phyloP scores from a whole-genome alignment of 2,888 invertebrate species.

The Drosophila quinaria region DNA sequence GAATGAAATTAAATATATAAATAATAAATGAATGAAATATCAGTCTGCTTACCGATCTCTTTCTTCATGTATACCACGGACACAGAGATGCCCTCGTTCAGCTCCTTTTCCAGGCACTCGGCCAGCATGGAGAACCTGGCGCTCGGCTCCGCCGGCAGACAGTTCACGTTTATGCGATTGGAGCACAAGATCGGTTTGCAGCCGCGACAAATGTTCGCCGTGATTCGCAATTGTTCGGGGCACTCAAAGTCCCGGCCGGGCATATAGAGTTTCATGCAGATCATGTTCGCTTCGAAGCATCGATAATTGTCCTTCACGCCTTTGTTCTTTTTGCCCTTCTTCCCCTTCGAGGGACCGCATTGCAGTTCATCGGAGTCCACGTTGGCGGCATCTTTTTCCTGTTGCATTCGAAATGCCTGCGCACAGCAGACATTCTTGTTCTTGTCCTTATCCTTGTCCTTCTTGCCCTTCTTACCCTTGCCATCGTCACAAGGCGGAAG shows the following conservation, averaged over 20 bases:
- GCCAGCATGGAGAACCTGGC: conserved; percentile 43
- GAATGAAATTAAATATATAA: too few species aligned
- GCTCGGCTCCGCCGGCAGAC: conserved; percentile 42
- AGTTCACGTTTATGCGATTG: conserved; percentile 62
- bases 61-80: conserved; percentile 48
- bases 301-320: conserved; percentile 16
- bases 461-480: conserved; percentile 29
- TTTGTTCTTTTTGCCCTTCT: conserved; percentile 46
- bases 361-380: conserved; percentile 8
- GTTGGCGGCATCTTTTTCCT: conserved; percentile 31
- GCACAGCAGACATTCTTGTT: conserved; percentile 48
- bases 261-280: conserved; percentile 58
- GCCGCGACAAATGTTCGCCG: conserved; percentile 46
- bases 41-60: conserved; percentile 55
- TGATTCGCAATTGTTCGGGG: conserved; percentile 35
- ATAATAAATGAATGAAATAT: too few species aligned
- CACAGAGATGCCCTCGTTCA: conserved; percentile 58
- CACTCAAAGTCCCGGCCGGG: conserved; percentile 62
- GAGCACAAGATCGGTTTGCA: conserved; percentile 44
- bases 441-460: conserved; percentile 26
- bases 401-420: conserved; percentile 42
- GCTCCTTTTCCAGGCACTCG: conserved; percentile 56
- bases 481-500: neutral
- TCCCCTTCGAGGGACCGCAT: conserved; percentile 17
- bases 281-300: conserved; percentile 54